Evolutionary conservation across 1,140 invertebrate species (phyloP).

Genomic region (Drosophila ananassae): DNA sequence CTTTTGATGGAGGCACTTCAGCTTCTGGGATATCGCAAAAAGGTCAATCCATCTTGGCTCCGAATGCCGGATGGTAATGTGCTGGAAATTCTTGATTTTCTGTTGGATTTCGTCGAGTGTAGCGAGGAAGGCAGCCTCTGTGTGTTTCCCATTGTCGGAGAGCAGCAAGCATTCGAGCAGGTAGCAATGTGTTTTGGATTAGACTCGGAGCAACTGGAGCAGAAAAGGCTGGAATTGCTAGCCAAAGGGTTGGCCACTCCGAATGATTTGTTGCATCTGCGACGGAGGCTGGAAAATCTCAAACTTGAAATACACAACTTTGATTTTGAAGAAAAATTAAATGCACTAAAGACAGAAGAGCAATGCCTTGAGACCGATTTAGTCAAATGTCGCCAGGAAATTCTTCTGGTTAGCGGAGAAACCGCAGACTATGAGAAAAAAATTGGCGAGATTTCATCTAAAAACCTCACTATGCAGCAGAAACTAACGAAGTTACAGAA

Average conservation of each 20-base stretch:
- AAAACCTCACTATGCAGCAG: background rate
- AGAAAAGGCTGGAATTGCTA: too few relatives aligned
- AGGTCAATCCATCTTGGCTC: conserved; percentile 30
- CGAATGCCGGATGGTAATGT: conserved; percentile 27
- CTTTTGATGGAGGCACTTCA: conserved; percentile 31
- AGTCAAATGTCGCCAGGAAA: background rate
- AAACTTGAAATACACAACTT: background rate
- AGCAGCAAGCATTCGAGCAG: background rate
- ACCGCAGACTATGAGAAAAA: background rate
- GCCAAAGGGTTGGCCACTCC: background rate
- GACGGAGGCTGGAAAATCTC: background rate
- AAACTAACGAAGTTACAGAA: background rate
- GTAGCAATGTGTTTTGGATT: background rate
- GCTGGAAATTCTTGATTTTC: conserved; percentile 44
- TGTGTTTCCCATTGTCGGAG: conserved; percentile 1
- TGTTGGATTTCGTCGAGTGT: conserved; percentile 33
- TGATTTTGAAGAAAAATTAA: background rate
- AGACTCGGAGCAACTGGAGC: background rate
- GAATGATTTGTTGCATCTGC: conserved; percentile 3
- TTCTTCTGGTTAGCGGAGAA: background rate
- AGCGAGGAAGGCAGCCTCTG: background rate
- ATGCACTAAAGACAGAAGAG: background rate
- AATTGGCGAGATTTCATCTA: conserved; percentile 1
- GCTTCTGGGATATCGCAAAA: conserved; percentile 33
- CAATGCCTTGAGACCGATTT: conserved; percentile 3